Evolutionary conservation across 2,888 invertebrate species (phyloP), one percentile per base, ranked within the genome.

Genomic region (Aquatica leii): DNA sequence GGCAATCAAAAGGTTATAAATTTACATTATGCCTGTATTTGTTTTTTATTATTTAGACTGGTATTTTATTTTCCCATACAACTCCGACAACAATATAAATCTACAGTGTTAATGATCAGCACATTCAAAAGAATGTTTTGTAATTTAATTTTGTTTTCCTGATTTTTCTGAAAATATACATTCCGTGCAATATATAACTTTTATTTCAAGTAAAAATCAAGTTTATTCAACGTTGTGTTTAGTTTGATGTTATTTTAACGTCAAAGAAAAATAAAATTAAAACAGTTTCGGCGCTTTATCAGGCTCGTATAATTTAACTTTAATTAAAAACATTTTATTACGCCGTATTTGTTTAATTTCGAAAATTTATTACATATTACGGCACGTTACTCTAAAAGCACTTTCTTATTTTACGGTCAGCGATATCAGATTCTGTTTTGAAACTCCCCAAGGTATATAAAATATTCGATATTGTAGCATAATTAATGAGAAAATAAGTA

Each of bases 81-180:
- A 9, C 11, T 18, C 46, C 11, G 18, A 46, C 15, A 46, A 46
- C 18, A 46, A 46, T 18, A 46, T 46, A 46, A 46, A 46, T 46
- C 46, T n/a, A n/a, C 46, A 11, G 46, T 20, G 46, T 46, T 46
- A 46, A 46, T 46, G 46, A 46, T 46, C 46, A 46, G 18, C 46
- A 46, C 18, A 8, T 46, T 46, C 46, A 46, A 46, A 46, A 46
- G 46, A 17, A 46, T 46, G 46, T 46, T 46, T 20, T 46, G 46
- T 46, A 46, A 46, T 46, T 46, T 46, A 46, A 46, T 46, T 46
- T 46, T 18, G 46, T 20, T 24, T 46, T 18, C 18, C 46, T 46
- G 46, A 46, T 46, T 46, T 46, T 18, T 46, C 46, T 17, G 9
- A 17, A 46, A 46, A 46, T 46, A 20, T 17, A 20, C 2, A 46